Evolutionary conservation across 2,113 vertebrate genomes (phyloP), one percentile per base, ranked within the genome.

Genomic region (Ammodramus savannarum): DNA sequence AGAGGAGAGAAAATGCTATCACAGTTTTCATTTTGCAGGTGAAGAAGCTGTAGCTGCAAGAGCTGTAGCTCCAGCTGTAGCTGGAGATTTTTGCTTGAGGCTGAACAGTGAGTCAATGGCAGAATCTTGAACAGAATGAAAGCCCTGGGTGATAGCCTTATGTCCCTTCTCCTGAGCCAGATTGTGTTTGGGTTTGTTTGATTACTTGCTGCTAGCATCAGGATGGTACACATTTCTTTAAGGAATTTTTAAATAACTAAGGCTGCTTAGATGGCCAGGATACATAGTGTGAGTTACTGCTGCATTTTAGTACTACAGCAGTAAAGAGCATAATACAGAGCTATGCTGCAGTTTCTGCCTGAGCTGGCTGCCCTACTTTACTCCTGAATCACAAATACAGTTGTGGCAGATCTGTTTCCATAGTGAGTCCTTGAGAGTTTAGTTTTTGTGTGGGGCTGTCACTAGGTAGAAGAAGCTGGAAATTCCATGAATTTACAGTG

Each of bases 351-450:
- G 36, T 72, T 85, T 36, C 61, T 82, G 58, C 17, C 57, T 71
- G 80, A 91, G 85, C 78, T 85, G 5, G 1, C 85, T 76, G 83
- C 79, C 88, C 79, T 86, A 9, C 59, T 90, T 95, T 61, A 10
- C 74, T 85, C 12, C 46, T 80, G 79, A 59, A 66, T 86, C 75
- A 77, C 87, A 78, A 75, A 68, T 34, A 46, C 49, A 81, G 51
- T 34, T 69, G 63, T 74, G 63, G 31, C 85, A 86, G 75, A 66
- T 87, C 85, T 54, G 82, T 94, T 96, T 80, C 88, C 72, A 73
- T 85, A 94, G 94, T 39, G 85, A 94, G 55, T 76, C 20, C 68
- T 51, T 59, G 59, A 44, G 65, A 92, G 3, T 83, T 80, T 14
- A 51, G 43, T 54, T 91, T 91, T 83, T 21, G 2, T 38, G 7